Percentiles rank a stretch among this genome's conserved stretches.
These are phyloP conservation scores for Hoplodrina blanda DNA, from an alignment of 2,888 invertebrate genomes.

Conservation along the genomic window DNA sequence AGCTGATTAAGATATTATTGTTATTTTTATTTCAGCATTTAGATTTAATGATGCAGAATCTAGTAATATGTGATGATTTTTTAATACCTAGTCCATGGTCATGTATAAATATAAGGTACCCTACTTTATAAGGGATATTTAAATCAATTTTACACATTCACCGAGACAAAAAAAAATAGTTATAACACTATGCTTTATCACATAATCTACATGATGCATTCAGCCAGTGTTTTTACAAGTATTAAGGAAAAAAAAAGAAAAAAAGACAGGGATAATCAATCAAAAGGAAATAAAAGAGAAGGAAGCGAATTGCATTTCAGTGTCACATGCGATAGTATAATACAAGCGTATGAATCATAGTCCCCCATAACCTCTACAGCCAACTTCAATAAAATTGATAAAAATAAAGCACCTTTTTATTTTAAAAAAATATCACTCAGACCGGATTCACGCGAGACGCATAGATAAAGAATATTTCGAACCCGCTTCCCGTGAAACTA, in stretches of 20 bases:
- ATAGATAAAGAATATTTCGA: constrained; percentile 30
- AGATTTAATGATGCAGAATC: not conserved
- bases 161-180: not conserved
- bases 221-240: not conserved
- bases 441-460: constrained; percentile 29
- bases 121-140: not conserved
- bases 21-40: not conserved
- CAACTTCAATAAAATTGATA: constrained; percentile 8
- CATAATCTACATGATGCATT: not conserved
- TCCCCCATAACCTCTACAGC: constrained; percentile 39
- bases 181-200: not conserved
- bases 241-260: not conserved
- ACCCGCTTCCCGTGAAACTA: constrained; percentile 11
- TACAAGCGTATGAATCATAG: constrained; percentile 47
- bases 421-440: constrained; percentile 7
- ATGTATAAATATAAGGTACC: too few relatives aligned
- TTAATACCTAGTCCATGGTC: too few relatives aligned
- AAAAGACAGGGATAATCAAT: not conserved
- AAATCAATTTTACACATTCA: not conserved
- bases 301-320: constrained; percentile 13
- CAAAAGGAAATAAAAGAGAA: not conserved
- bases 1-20: not conserved
- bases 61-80: too few relatives aligned
- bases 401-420: constrained; percentile 12
- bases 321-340: constrained; percentile 50